Evolutionary conservation across 2,888 invertebrate genomes (phyloP).

Genomic region (Idaea biselata): DNA sequence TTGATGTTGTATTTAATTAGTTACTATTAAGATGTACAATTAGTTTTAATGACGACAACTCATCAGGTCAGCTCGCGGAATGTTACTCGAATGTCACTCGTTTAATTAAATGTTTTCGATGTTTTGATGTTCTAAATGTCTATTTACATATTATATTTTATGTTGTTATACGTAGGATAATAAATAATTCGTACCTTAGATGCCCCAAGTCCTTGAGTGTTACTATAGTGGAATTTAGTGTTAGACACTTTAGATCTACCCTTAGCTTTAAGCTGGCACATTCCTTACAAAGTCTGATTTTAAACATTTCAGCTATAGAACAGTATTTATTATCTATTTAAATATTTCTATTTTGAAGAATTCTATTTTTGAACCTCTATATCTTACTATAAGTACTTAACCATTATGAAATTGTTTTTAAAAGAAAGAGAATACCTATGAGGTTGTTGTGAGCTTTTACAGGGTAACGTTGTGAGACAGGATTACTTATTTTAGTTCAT

Average conservation of each 20-base stretch:
- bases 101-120: conserved; percentile 52
- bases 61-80: conserved; percentile 78
- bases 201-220: conserved; percentile 49
- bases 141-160: conserved; percentile 31
- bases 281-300: conserved; percentile 75
- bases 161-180: conserved; percentile 51
- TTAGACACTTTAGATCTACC: conserved; percentile 57
- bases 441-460: conserved; percentile 68
- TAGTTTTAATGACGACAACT: conserved; percentile 59
- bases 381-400: conserved; percentile 62
- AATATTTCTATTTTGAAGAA: conserved; percentile 75
- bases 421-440: conserved; percentile 46
- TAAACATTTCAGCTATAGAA: conserved; percentile 74
- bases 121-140: conserved; percentile 59
- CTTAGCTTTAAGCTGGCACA: conserved; percentile 75
- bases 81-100: conserved; percentile 73
- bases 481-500: conserved; percentile 36
- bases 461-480: conserved; percentile 66
- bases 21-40: conserved; percentile 45
- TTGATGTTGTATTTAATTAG: conserved; percentile 40
- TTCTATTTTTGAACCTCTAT: conserved; percentile 77
- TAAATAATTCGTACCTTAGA: conserved; percentile 49
- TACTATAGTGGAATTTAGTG: conserved; percentile 44
- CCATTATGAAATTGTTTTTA: conserved; percentile 59
- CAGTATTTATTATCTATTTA: conserved; percentile 62